Percentiles rank a stretch among this genome's conserved stretches.
Conservation (phyloP, 2,113 vertebrate species). For the Halichoerus grypus region DNA sequence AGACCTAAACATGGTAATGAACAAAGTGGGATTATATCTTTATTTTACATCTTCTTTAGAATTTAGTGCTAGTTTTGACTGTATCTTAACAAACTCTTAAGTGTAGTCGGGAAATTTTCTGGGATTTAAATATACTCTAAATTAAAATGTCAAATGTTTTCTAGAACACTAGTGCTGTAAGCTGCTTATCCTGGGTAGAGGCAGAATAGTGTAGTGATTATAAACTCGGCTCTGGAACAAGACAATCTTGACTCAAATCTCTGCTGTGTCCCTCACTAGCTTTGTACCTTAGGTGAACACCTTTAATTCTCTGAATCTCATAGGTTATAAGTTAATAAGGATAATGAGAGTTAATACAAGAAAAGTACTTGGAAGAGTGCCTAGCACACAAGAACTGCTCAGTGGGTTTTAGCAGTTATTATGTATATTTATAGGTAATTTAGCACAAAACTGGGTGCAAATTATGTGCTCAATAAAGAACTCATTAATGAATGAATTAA, state of each 20-base stretch:
- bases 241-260: not conserved
- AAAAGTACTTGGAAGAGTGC: not conserved
- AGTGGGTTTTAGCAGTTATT: not conserved
- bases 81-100: not conserved
- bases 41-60: conserved; percentile 24
- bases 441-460: not conserved
- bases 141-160: not conserved
- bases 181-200: not conserved
- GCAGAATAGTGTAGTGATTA: not conserved
- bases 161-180: not conserved
- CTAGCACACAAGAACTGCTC: not conserved
- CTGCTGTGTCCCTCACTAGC: not conserved
- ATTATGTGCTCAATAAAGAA: not conserved
- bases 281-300: not conserved
- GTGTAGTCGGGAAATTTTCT: not conserved
- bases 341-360: not conserved
- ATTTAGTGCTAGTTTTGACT: not conserved
- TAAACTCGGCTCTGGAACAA: not conserved
- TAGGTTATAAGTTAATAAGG: not conserved
- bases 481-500: not conserved
- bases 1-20: not conserved
- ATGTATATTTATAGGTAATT: not conserved
- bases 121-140: not conserved
- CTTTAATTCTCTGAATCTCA: not conserved
- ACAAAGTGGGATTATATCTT: not conserved